phyloP scores from a whole-genome alignment of 2,888 invertebrate genomes.

The Exephanes ischioxanthus region DNA sequence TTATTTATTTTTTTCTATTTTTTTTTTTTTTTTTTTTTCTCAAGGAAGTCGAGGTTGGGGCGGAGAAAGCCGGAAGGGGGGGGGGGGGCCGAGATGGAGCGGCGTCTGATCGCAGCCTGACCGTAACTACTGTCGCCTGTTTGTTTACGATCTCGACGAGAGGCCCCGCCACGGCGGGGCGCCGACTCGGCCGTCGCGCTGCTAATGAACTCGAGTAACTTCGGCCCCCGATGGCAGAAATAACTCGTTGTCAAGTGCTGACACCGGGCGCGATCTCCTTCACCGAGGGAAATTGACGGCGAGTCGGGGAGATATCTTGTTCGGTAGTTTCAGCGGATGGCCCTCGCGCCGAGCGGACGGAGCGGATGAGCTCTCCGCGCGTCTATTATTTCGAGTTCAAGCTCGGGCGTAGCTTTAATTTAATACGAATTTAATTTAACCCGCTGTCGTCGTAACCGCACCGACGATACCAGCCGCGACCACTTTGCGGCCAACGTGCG shows the following conservation, averaged over 20 bases:
- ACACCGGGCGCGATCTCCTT: conserved; percentile 56
- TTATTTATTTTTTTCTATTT: background rate
- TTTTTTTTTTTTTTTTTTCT: background rate
- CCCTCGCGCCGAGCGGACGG: background rate
- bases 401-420: conserved; percentile 41
- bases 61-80: background rate
- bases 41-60: background rate
- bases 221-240: conserved; percentile 49
- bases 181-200: background rate
- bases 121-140: conserved; percentile 53
- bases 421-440: conserved; percentile 54
- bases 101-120: conserved; percentile 55
- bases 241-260: conserved; percentile 54
- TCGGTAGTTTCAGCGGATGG: conserved; percentile 10
- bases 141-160: conserved; percentile 24
- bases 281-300: conserved; percentile 39
- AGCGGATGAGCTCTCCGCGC: background rate
- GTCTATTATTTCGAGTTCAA: conserved; percentile 7
- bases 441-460: conserved; percentile 29
- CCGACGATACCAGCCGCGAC: conserved; percentile 33
- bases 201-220: conserved; percentile 66
- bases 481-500: conserved; percentile 19
- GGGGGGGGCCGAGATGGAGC: background rate
- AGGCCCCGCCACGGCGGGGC: background rate
- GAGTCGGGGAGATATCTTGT: conserved; percentile 40